Evolutionary conservation across 2,113 vertebrate genomes (phyloP).

Genomic region (Archilochus colubris): DNA sequence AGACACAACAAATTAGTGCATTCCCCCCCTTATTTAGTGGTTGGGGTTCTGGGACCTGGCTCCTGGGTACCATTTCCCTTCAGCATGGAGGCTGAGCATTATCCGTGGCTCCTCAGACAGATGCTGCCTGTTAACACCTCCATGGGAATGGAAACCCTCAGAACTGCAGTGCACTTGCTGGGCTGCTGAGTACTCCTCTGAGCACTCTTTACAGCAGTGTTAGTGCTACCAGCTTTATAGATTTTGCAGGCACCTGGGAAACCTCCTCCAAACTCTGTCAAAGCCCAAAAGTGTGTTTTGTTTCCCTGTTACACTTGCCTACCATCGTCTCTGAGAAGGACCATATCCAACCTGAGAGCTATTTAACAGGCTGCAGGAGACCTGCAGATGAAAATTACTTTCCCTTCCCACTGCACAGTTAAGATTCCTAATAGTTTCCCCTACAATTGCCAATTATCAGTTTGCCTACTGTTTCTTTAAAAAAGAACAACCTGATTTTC

Average conservation of each 20-base stretch:
- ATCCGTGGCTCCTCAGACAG: not conserved
- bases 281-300: not conserved
- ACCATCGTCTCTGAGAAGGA: not conserved
- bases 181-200: not conserved
- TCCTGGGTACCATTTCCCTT: not conserved
- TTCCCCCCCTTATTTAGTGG: not conserved
- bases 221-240: slow-evolving; percentile 2
- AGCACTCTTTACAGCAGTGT: not conserved
- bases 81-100: not conserved
- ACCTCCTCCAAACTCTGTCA: not conserved
- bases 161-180: not conserved
- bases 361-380: not conserved
- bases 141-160: not conserved
- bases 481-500: not conserved
- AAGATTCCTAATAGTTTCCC: not conserved
- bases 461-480: not conserved
- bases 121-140: not conserved
- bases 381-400: not conserved
- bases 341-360: not conserved
- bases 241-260: slow-evolving; percentile 9
- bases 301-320: not conserved
- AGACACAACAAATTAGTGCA: slow-evolving; percentile 67
- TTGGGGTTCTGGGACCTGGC: not conserved
- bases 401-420: not conserved
- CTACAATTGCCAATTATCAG: not conserved